Conservation (phyloP, 2,888 invertebrate species). For the Trimorus sp. region DNA sequence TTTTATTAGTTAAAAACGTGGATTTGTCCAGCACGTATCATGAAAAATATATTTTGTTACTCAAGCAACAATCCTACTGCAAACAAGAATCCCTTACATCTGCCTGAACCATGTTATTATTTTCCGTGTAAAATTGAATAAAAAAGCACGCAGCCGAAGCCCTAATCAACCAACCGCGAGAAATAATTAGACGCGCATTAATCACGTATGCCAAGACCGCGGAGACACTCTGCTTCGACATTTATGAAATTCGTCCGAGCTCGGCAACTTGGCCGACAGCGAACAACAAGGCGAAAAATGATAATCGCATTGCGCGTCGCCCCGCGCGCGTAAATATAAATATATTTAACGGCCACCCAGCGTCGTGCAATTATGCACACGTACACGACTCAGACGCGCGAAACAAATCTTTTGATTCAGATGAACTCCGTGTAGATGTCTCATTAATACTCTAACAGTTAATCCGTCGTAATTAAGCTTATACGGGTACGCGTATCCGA, state of each 20-base stretch:
- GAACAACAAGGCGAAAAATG: conserved; percentile 34
- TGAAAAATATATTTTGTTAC: no score
- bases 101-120: no score
- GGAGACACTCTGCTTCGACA: not conserved
- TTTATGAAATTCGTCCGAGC: conserved; percentile 19
- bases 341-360: conserved; percentile 40
- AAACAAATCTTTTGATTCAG: conserved; percentile 60
- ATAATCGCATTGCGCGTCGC: conserved; percentile 9
- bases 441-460: conserved; percentile 66
- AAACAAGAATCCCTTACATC: no score
- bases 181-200: conserved; percentile 22
- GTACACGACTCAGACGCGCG: conserved; percentile 7
- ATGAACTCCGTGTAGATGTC: conserved; percentile 59
- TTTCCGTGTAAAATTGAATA: no score
- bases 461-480: conserved; percentile 65
- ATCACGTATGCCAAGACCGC: conserved; percentile 11
- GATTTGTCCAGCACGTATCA: not conserved
- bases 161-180: not conserved
- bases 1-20: not conserved
- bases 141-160: no score
- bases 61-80: no score
- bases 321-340: conserved; percentile 25
- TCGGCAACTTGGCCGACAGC: conserved; percentile 23
- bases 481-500: conserved; percentile 58
- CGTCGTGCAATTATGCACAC: conserved; percentile 31